A percentile compares a stretch with the other conserved stretches of the same genome.
Evolutionary conservation across 2,888 invertebrate genomes (phyloP).

Genomic region (Alloscopus bannaensis): DNA sequence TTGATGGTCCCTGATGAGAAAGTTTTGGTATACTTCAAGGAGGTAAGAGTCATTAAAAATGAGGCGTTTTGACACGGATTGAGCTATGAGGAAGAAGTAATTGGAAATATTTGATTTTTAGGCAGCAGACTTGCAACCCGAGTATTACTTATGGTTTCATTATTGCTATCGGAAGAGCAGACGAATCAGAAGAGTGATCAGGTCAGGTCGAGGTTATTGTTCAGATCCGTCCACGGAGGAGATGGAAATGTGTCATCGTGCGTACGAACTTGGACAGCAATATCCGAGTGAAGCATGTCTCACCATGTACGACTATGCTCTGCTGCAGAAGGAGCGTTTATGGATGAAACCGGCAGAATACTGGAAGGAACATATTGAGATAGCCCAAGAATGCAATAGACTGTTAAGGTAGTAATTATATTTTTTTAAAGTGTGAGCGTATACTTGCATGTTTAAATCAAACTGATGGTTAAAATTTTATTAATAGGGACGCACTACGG

Average conservation of each 20-base stretch:
- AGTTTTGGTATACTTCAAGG: background rate
- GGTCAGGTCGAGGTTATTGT: background rate
- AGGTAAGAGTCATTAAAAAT: no score
- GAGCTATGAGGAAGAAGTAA: no score
- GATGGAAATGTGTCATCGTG: background rate
- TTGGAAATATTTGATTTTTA: no score
- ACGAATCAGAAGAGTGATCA: constrained; percentile 1
- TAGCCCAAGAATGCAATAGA: constrained; percentile 6
- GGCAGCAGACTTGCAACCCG: constrained; percentile 7
- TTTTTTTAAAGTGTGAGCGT: no score
- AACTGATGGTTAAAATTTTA: background rate
- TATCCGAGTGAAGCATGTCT: constrained; percentile 1
- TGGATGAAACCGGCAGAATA: background rate
- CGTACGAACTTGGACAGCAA: background rate
- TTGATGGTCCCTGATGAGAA: constrained; percentile 2
- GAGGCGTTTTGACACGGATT: no score
- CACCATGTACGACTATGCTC: constrained; percentile 5
- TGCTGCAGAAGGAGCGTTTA: background rate
- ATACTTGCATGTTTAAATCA: background rate
- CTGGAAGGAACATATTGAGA: constrained; percentile 16
- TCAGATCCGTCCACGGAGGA: constrained; percentile 4
- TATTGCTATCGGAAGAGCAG: constrained; percentile 2
- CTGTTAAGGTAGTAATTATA: no score
- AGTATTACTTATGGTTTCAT: constrained; percentile 17
- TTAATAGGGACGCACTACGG: background rate